phyloP scores from a whole-genome alignment of 2,888 invertebrate species.

The Spodoptera picta region DNA sequence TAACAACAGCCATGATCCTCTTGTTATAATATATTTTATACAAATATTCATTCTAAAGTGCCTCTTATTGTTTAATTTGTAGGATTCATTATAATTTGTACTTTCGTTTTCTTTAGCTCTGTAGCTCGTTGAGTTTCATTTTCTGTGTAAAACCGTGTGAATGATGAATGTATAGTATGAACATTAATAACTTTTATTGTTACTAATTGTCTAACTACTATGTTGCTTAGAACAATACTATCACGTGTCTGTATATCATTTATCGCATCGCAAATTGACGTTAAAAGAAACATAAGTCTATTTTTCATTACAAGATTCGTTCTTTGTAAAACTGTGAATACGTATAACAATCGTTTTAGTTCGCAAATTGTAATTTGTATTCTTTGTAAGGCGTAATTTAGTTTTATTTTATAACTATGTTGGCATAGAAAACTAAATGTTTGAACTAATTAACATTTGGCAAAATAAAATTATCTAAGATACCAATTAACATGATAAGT shows the following conservation, averaged over 20 bases:
- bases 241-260: conserved; percentile 29
- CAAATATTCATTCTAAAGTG: conserved; percentile 1
- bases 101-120: conserved; percentile 20
- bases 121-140: neutral
- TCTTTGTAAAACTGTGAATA: neutral
- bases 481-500: too few species aligned
- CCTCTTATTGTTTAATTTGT: neutral
- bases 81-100: neutral
- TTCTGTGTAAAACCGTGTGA: conserved; percentile 30
- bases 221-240: conserved; percentile 37
- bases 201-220: conserved; percentile 27
- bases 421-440: too few species aligned
- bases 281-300: conserved; percentile 16
- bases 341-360: too few species aligned
- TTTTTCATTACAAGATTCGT: conserved; percentile 14
- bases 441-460: too few species aligned
- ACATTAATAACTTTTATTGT: conserved; percentile 25
- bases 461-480: too few species aligned
- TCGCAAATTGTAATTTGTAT: too few species aligned
- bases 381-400: too few species aligned
- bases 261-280: conserved; percentile 11
- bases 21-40: neutral
- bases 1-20: too few species aligned
- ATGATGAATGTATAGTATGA: conserved; percentile 5
- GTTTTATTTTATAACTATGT: too few species aligned